These are phyloP conservation scores for Rhabdomys dilectus DNA, from an alignment of 2,113 vertebrate genomes.

Conservation along the genomic window DNA sequence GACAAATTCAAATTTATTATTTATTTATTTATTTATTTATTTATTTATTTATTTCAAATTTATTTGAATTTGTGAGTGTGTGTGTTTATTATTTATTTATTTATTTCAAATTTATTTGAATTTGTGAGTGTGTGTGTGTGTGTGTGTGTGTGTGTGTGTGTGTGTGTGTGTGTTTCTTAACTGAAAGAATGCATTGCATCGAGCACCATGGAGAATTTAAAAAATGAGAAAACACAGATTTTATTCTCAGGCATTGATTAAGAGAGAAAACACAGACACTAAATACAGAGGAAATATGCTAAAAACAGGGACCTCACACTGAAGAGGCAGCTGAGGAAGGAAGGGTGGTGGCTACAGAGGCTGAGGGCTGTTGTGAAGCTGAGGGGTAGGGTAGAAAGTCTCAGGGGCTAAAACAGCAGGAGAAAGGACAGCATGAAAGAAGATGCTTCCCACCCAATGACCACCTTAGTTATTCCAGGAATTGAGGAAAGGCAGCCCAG, in stretches of 20 bases:
- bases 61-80: background rate
- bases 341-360: too few relatives aligned
- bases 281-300: background rate
- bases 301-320: background rate
- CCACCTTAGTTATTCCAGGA: background rate
- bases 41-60: background rate
- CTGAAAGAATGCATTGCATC: background rate
- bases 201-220: background rate
- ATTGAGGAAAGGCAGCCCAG: background rate
- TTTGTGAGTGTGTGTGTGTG: background rate
- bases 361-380: background rate
- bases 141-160: background rate
- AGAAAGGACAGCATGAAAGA: background rate
- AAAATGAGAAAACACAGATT: background rate
- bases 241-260: background rate
- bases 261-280: background rate
- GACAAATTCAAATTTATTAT: background rate
- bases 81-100: too few relatives aligned
- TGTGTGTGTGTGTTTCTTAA: background rate
- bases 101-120: background rate
- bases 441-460: background rate
- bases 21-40: too few relatives aligned
- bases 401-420: background rate
- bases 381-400: rapidly evolving
- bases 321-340: background rate